Evolutionary conservation across 2,888 invertebrate species (phyloP), one percentile per base, ranked within the genome.

Genomic region (Phengaris arion): DNA sequence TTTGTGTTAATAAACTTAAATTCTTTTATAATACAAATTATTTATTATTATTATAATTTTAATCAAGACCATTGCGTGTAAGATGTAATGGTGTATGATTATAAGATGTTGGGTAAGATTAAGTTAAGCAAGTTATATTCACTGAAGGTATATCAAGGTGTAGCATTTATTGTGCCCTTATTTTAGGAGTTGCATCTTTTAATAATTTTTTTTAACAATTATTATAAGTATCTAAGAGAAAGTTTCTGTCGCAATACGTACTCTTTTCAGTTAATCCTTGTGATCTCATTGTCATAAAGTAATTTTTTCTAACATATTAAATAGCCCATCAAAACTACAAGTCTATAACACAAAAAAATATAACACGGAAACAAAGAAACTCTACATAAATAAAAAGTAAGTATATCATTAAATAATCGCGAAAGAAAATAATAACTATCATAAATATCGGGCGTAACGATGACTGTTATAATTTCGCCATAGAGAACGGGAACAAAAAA

Each of bases 381-480:
- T 13, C 13, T 1, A 15, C 3, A 57, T 8, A 8, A 15, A 59
- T 22, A 22, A 22, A 22, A 4, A 59, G 5, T 59, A 22, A 59
- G 15, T 15, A 15, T 8, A 57, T 57, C 52, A 10, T 52, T 52
- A 52, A 57, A 57, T 35, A 57, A 15, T 64, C 64, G 35, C 12
- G 22, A 45, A 64, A 35, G 35, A 12, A 52, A 64, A 64, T 64
- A 12, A 64, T 15, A 22, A 22, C 22, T 22, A 70, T 51, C 51
- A 15, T 15, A 54, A 72, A 83, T 77, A 55, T 77, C 79, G 75
- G 82, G 83, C 79, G 80, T 77, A 79, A 59, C 48, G 68, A 35
- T 68, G 68, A 68, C 52, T 64, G 54, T 64, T 35, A 35, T 57
- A 74, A 70, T 72, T 35, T 72, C 48, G 22, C 51, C 72, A 72